These are phyloP conservation scores for Dorcus hopei DNA, from an alignment of 2,888 invertebrate species.

Conservation along the genomic window DNA sequence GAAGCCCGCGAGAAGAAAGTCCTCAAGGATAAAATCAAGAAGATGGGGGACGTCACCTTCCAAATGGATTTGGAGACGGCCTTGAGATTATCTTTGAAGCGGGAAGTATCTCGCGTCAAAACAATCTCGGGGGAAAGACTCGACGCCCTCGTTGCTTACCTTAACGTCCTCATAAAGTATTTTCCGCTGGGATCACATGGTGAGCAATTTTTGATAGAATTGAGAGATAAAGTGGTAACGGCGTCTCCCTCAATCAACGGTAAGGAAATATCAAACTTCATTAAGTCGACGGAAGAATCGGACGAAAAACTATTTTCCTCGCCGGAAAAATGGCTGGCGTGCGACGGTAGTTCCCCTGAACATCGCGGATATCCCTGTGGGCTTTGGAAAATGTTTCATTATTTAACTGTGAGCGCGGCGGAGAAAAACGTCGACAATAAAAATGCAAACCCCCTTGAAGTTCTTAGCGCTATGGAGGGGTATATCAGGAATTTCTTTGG, in stretches of 20 bases:
- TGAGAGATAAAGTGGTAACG: slow-evolving; percentile 53
- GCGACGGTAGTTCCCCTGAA: slow-evolving; percentile 71
- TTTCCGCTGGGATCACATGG: slow-evolving; percentile 76
- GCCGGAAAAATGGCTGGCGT: slow-evolving; percentile 69
- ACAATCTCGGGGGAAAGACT: slow-evolving; percentile 69
- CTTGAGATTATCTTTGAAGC: slow-evolving; percentile 75
- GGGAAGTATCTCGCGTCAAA: slow-evolving; percentile 75
- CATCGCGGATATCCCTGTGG: slow-evolving; percentile 91
- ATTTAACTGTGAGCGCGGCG: slow-evolving; percentile 77
- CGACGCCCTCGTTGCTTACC: slow-evolving; percentile 69
- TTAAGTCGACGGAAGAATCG: slow-evolving; percentile 47
- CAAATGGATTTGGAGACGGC: slow-evolving; percentile 87
- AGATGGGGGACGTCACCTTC: slow-evolving; percentile 63
- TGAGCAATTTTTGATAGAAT: slow-evolving; percentile 60
- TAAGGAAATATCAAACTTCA: slow-evolving; percentile 53
- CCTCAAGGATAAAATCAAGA: slow-evolving; percentile 41
- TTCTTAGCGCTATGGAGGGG: slow-evolving; percentile 78
- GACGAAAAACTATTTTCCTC: slow-evolving; percentile 58
- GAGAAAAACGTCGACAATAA: slow-evolving; percentile 30
- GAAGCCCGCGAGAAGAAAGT: slow-evolving; percentile 37
- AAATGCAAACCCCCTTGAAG: slow-evolving; percentile 60
- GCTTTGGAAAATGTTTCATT: slow-evolving; percentile 93
- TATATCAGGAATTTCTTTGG: slow-evolving; percentile 93
- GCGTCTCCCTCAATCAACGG: slow-evolving; percentile 53
- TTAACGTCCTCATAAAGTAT: slow-evolving; percentile 68